Evolutionary conservation across 2,797 vertebrate species (phyloP).

Genomic region (Lophotriccus pileatus): DNA sequence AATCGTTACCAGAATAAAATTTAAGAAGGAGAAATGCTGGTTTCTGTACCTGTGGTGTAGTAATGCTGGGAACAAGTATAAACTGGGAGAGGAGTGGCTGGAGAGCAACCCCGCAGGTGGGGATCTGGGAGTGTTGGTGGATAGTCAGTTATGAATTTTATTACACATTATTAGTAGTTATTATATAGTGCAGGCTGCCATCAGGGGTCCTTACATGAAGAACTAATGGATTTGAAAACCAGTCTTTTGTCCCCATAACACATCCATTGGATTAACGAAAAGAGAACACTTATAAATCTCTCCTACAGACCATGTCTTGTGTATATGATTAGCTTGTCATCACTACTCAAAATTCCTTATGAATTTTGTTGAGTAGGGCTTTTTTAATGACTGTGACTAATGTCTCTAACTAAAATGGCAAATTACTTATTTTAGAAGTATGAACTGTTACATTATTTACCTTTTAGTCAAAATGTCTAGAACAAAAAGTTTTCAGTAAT

Average conservation of each 20-base stretch:
- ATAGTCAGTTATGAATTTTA: background rate
- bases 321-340: background rate
- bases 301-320: background rate
- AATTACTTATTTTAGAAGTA: background rate
- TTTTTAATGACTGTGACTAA: background rate
- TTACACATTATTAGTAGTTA: background rate
- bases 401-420: background rate
- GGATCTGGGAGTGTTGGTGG: background rate
- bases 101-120: background rate
- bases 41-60: background rate
- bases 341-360: background rate
- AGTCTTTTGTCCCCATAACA: background rate
- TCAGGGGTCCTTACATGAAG: background rate
- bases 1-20: background rate
- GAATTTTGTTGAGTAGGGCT: background rate
- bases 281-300: background rate
- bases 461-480: background rate
- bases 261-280: background rate
- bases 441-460: background rate
- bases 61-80: background rate
- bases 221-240: background rate
- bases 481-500: background rate
- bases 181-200: background rate
- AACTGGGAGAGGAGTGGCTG: accelerated
- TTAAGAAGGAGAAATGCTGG: accelerated